These are phyloP conservation scores for Leptestheria dahalacensis DNA, from an alignment of 1,140 invertebrate species.

Conservation along the genomic window DNA sequence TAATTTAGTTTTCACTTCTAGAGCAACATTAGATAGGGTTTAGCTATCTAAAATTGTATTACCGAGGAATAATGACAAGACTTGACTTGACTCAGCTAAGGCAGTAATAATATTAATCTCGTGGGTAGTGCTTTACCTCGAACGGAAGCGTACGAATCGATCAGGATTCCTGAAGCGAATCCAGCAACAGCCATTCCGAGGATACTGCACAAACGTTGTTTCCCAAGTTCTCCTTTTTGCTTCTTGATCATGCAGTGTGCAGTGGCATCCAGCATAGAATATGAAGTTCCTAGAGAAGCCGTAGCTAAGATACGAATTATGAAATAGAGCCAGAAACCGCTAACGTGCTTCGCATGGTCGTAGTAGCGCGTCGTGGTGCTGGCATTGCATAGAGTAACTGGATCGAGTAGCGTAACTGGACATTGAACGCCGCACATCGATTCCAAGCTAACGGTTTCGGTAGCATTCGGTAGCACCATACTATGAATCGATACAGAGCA, in stretches of 20 bases:
- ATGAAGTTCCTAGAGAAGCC: slow-evolving; percentile 53
- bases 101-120: too few relatives aligned
- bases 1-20: too few relatives aligned
- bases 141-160: slow-evolving; percentile 34
- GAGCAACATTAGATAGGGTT: too few relatives aligned
- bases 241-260: slow-evolving; percentile 61
- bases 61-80: too few relatives aligned
- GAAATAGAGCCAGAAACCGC: slow-evolving; percentile 63
- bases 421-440: background rate
- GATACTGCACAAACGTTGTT: slow-evolving; percentile 59
- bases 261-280: slow-evolving; percentile 67
- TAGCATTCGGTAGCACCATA: background rate
- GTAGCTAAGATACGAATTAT: slow-evolving; percentile 52
- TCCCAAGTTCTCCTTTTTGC: slow-evolving; percentile 60
- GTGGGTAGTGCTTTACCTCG: background rate
- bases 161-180: slow-evolving; percentile 56
- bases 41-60: too few relatives aligned
- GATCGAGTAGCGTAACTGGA: background rate
- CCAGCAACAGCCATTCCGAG: slow-evolving; percentile 65
- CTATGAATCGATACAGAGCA: background rate
- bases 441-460: background rate
- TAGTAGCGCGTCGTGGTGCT: slow-evolving; percentile 35
- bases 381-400: background rate
- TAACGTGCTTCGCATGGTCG: slow-evolving; percentile 44
- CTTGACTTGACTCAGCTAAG: too few relatives aligned